Conservation (phyloP, 2,797 vertebrate species). For the Glyptemys insculpta region DNA sequence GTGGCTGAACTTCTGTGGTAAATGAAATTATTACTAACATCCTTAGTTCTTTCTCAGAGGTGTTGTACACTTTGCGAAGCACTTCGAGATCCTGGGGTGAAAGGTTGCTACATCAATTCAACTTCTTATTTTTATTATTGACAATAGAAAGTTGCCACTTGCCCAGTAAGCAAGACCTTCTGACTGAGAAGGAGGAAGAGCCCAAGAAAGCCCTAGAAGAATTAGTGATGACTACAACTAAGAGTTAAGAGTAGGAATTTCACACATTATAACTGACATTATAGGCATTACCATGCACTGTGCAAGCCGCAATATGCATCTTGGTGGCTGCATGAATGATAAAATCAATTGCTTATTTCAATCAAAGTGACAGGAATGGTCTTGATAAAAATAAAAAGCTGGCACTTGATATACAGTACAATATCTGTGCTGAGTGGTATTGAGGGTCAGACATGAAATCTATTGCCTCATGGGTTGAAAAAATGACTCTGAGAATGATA, state of each 20-base stretch:
- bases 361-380: background rate
- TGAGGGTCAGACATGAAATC: background rate
- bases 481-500: background rate
- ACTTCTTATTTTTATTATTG: background rate
- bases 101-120: background rate
- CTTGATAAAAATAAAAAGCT: background rate
- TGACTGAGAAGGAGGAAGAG: background rate
- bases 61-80: background rate
- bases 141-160: background rate
- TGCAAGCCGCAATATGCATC: background rate
- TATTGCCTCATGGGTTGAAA: background rate
- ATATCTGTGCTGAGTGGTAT: background rate
- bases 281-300: background rate
- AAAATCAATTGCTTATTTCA: slow-evolving; percentile 21
- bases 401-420: background rate
- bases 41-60: background rate
- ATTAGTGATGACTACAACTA: slow-evolving; percentile 2
- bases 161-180: background rate
- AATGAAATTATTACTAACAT: background rate
- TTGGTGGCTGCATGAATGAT: background rate
- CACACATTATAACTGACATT: background rate
- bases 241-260: slow-evolving; percentile 1
- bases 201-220: background rate
- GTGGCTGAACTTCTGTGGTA: background rate
- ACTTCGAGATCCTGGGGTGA: background rate